Base-by-base conservation (phyloP, 2,113 vertebrate genomes). In the Gambusia affinis region DNA sequence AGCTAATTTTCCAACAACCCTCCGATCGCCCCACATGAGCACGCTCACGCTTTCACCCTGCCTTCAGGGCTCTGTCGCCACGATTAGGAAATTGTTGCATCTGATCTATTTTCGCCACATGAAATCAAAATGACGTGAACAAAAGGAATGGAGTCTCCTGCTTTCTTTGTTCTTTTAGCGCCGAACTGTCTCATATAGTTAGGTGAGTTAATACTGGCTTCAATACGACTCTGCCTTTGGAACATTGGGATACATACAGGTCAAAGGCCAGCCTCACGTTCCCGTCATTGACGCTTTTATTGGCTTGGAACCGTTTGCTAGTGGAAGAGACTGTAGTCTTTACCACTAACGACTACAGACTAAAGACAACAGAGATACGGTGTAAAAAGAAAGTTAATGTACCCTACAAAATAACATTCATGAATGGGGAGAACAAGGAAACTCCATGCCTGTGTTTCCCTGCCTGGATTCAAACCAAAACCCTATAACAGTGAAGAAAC, bases 1-100 rank as follows among this genome's bases (percentile, higher is more conserved):
- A 91, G 91, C 93, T 95, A 94, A 95, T 96, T 96, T 95, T 94
- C 90, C 86, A 88, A 62, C 85, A 90, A 90, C 72, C 70, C 79
- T 69, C 7, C 39, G 24, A 85, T 79, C 60, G 30, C 57, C 82
- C 79, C 72, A 14, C 28, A 57, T 57, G 51, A 24, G 51, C 51
- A 8, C 60, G 27, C 57, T 8, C 60, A 60, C 63, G 75, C 67
- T 68, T 64, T 61, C 44, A 73, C 29, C 29, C 66, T 74, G 86
- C 86, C 89, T 86, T 64, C 79, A 86, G 89, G 80, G 44, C 67
- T 86, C 81, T 85, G 79, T 87, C 82, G 47, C 51, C 39, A 64
- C 29, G 57, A 90, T 87, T 87, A 85, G 12, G 10, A 30, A 86
- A 81, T 78, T 17, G 22, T 64, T 81, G 67, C 30, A 78, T 88